Evolutionary conservation across 2,888 invertebrate species (phyloP).

Genomic region (Oligia latruncula): DNA sequence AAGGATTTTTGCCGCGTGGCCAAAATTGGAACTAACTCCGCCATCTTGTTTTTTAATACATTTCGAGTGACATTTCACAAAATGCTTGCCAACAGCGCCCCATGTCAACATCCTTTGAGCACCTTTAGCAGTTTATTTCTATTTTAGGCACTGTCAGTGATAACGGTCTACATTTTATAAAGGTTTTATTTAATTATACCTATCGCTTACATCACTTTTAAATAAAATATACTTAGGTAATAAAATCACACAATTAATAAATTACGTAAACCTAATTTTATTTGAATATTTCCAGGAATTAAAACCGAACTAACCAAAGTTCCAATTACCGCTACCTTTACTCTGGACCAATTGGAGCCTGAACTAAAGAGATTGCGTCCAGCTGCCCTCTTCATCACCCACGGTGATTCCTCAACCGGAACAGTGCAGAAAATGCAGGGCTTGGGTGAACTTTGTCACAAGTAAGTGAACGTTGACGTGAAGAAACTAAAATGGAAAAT

Average conservation of each 20-base stretch:
- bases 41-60: neutral
- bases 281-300: constrained; percentile 72
- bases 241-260: neutral
- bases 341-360: constrained; percentile 91
- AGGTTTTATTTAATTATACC: neutral
- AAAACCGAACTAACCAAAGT: constrained; percentile 74
- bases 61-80: neutral
- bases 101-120: neutral
- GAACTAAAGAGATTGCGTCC: constrained; percentile 92
- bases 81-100: neutral
- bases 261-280: neutral
- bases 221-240: neutral
- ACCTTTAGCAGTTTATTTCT: neutral
- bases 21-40: neutral
- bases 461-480: constrained; percentile 81
- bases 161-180: neutral
- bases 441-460: constrained; percentile 94
- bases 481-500: too few relatives aligned
- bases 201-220: neutral
- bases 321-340: constrained; percentile 87
- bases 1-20: neutral
- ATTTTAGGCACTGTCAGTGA: neutral
- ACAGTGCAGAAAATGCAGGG: constrained; percentile 94
- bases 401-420: constrained; percentile 97
- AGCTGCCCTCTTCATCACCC: constrained; percentile 94